Evolutionary conservation across 2,888 invertebrate species (phyloP).

Genomic region (Hydrotaea diabolus): DNA sequence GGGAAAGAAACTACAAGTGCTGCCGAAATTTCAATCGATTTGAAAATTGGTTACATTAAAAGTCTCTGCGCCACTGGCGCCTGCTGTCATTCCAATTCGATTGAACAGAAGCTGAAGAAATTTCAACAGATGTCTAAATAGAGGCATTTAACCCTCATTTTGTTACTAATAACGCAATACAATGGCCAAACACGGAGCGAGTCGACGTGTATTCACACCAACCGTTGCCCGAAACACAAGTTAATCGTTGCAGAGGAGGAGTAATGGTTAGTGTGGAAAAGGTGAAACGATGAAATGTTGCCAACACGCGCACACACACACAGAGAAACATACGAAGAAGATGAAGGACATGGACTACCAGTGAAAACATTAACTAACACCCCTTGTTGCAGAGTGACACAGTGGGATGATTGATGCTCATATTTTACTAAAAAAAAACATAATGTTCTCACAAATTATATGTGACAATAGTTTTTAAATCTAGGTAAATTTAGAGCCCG

Average conservation of each 20-base stretch:
- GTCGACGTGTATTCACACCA: constrained; percentile 30
- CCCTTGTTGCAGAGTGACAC: constrained; percentile 24
- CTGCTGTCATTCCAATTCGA: constrained; percentile 45
- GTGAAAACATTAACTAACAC: constrained; percentile 20
- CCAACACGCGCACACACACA: neutral
- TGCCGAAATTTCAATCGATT: constrained; percentile 56
- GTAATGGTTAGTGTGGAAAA: neutral
- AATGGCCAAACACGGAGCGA: constrained; percentile 24
- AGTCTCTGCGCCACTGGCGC: constrained; percentile 3
- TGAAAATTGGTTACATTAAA: constrained; percentile 60
- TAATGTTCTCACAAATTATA: no score
- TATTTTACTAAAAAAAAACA: no score
- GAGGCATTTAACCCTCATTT: constrained; percentile 76
- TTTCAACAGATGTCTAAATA: constrained; percentile 77
- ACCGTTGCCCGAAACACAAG: neutral
- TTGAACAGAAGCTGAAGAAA: constrained; percentile 68
- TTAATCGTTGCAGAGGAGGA: constrained; percentile 27
- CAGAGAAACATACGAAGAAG: no score
- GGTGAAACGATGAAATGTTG: neutral
- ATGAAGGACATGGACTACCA: neutral
- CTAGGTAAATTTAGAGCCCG: no score
- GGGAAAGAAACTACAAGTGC: constrained; percentile 52
- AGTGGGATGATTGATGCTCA: constrained; percentile 4
- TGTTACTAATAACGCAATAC: constrained; percentile 68
- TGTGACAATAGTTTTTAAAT: no score